Evolutionary conservation across 2,113 vertebrate species (phyloP).

Genomic region (Nibea coibor): DNA sequence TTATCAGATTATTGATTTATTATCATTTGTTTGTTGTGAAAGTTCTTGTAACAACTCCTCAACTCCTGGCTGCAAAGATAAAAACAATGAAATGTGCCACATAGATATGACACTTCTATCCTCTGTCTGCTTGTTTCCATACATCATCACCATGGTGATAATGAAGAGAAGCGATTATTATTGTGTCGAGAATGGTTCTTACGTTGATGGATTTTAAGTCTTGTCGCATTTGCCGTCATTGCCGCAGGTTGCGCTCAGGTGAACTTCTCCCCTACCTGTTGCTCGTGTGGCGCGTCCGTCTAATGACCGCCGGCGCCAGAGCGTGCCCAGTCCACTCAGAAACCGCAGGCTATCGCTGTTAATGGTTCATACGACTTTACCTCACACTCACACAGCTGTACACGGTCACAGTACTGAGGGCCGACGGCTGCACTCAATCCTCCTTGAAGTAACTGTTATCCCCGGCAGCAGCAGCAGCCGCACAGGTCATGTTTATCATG

Average conservation of each 20-base stretch:
- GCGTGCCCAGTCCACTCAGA: neutral
- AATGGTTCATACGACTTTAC: neutral
- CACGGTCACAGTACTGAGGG: neutral
- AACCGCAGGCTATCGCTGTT: neutral
- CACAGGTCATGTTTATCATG: too few species aligned
- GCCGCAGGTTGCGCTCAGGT: neutral
- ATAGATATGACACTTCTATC: neutral
- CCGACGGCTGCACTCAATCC: neutral
- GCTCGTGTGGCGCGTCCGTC: neutral
- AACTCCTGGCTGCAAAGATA: neutral
- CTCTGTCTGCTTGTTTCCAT: neutral
- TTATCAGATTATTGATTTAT: too few species aligned
- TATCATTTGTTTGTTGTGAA: too few species aligned
- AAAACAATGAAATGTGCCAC: neutral
- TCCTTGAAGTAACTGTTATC: neutral
- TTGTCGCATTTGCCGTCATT: too few species aligned
- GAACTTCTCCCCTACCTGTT: neutral
- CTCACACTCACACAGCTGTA: neutral
- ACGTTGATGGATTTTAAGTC: too few species aligned
- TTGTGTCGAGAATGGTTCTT: neutral
- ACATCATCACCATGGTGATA: neutral
- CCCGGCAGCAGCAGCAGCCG: too few species aligned
- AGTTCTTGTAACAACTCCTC: neutral
- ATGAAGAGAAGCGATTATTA: neutral
- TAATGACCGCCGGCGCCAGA: neutral